These are phyloP conservation scores for Steinernema carpocapsae DNA, from an alignment of 2,888 invertebrate species.

Conservation along the genomic window DNA sequence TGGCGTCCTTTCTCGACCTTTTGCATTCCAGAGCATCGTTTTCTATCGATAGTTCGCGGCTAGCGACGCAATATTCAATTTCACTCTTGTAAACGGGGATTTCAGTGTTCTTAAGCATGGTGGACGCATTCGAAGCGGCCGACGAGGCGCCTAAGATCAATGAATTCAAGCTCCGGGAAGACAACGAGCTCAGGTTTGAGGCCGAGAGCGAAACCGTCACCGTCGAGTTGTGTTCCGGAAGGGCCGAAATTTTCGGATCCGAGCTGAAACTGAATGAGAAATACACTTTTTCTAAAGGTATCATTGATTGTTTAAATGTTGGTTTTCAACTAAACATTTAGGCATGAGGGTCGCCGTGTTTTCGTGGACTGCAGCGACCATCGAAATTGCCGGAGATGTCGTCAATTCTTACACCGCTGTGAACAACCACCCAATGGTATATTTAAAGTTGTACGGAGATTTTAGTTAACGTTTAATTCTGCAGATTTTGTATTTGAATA, in stretches of 20 bases:
- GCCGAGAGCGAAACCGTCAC: constrained; percentile 55
- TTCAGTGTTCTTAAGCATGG: no score
- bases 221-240: constrained; percentile 81
- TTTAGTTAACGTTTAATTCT: constrained; percentile 16
- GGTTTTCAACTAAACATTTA: constrained; percentile 72
- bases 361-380: constrained; percentile 90
- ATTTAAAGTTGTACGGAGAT: constrained; percentile 25
- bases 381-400: constrained; percentile 84
- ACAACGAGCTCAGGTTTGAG: constrained; percentile 64
- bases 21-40: no score
- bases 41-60: no score
- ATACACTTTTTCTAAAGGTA: constrained; percentile 63
- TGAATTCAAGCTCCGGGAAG: constrained; percentile 57
- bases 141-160: constrained; percentile 37
- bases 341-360: constrained; percentile 92
- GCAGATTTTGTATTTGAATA: constrained; percentile 82
- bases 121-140: no score
- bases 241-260: constrained; percentile 94
- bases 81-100: no score
- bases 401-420: constrained; percentile 93
- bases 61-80: no score
- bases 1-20: no score
- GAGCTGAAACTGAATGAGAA: constrained; percentile 90
- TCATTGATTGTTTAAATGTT: constrained; percentile 30
- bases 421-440: constrained; percentile 72